Base-by-base conservation (phyloP, 1,140 invertebrate genomes). In the Neodiprion fabricii region DNA sequence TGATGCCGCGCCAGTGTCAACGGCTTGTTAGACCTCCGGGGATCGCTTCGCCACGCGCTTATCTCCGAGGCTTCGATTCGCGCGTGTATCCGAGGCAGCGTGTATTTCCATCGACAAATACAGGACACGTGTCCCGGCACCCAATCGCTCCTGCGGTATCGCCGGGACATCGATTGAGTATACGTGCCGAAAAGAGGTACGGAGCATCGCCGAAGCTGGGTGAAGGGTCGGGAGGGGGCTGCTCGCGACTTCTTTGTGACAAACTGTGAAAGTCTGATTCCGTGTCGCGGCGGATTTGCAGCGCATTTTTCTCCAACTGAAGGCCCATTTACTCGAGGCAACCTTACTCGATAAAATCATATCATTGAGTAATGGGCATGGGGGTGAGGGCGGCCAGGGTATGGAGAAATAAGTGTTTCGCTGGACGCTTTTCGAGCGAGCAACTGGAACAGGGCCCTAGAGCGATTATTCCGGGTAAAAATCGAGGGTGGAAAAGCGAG, bases 91-190 rank as follows among this genome's bases (percentile, higher is more conserved):
- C 28, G 28, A 40, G 1, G 28, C 5, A 5, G 2, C 28, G 28
- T 40, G 28, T 40, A 40, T 40, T 40, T 40, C 1, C 28, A 40
- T 5, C 28, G 28, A 65, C 61, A 65, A 65, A 4, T 65, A 14
- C 4, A 14, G 70, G 10, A 71, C 70, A 49, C 70, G 70, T 71
- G 70, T 47, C 48, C 23, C 28, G 14, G 48, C 21, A 71, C 21
- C 70, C n/a, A 14, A 50, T 40, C 48, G 70, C 47, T 71, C 68
- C 14, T 28, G 8, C 47, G 17, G 47, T 71, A 71, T 71, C 70
- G 47, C 40, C 40, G 48, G 47, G 70, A 49, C 48, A 71, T 71
- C 70, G 70, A 49, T 71, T 48, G 14, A 14, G 14, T 9, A 28
- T 17, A 14, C 48, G 23, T 21, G 61, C 17, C 61, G 12, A 7